Conservation (phyloP, 37 sponge, comb jelly and placozoan genomes). For the Oopsacas minuta region DNA sequence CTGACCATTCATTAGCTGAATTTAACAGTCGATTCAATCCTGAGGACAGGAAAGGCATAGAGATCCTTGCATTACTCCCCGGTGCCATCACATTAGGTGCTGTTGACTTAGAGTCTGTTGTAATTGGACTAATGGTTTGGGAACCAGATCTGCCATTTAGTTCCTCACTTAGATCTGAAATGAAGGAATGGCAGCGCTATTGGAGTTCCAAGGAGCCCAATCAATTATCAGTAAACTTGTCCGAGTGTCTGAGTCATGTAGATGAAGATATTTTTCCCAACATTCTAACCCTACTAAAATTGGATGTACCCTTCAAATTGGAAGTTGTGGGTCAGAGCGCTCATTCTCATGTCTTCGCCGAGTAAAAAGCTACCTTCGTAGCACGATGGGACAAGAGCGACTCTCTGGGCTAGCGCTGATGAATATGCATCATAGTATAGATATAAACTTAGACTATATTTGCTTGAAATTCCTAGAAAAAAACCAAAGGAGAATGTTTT, state of each 20-base stretch:
- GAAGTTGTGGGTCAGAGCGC: constrained; percentile 11
- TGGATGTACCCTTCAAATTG: constrained; percentile 14
- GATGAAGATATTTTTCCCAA: constrained; percentile 9
- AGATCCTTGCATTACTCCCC: neutral
- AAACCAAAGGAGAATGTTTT: constrained; percentile 3
- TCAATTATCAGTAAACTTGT: constrained; percentile 11
- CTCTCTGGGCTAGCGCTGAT: constrained; percentile 8
- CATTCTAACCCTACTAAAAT: neutral
- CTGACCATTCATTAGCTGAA: neutral
- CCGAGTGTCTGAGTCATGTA: constrained; percentile 6
- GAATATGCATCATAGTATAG: neutral
- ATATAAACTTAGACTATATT: neutral
- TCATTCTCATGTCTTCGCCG: constrained; percentile 14
- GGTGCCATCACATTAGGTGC: neutral
- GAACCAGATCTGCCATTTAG: constrained; percentile 15
- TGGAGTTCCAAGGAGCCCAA: neutral
- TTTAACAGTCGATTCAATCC: neutral
- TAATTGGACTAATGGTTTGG: constrained; percentile 12
- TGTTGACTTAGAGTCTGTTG: constrained; percentile 17
- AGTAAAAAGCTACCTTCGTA: neutral
- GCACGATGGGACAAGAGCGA: neutral
- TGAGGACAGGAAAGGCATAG: neutral
- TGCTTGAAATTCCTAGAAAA: constrained; percentile 2
- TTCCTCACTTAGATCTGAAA: constrained; percentile 9
- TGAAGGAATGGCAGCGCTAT: constrained; percentile 19